Conservation (phyloP, 2,113 vertebrate species). For the Anhinga rufa region DNA sequence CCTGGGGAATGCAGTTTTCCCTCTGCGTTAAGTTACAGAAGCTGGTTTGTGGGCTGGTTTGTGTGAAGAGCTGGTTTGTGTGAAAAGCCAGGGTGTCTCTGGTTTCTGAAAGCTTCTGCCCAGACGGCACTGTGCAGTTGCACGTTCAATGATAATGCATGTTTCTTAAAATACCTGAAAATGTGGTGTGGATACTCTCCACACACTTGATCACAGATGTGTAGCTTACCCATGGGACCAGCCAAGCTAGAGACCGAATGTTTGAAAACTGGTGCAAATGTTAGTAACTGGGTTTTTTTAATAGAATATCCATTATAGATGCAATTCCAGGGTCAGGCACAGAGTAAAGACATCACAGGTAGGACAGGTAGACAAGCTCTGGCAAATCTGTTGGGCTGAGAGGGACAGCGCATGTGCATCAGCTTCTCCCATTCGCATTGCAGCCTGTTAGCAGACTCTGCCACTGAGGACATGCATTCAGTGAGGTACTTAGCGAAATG, state of each 20-base stretch:
- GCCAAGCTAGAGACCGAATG: not conserved
- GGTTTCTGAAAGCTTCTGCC: not conserved
- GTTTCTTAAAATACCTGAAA: not conserved
- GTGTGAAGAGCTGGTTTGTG: no score
- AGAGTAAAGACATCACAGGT: not conserved
- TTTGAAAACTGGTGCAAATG: not conserved
- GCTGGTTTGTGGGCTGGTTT: not conserved
- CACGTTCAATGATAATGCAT: not conserved
- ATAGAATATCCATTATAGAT: not conserved
- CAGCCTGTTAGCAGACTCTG: not conserved
- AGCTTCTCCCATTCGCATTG: accelerated
- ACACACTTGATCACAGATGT: not conserved
- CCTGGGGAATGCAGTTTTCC: not conserved
- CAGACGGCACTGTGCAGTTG: no score
- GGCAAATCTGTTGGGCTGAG: not conserved
- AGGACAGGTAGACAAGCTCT: not conserved
- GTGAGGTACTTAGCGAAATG: not conserved
- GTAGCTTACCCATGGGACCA: not conserved
- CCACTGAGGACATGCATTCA: not conserved
- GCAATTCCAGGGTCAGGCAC: not conserved
- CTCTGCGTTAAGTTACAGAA: not conserved
- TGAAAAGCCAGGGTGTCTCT: not conserved
- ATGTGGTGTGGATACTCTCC: not conserved
- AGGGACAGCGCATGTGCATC: not conserved
- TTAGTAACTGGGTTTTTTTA: not conserved